Evolutionary conservation across 2,888 invertebrate species (phyloP), one percentile per base, ranked within the genome.

Genomic region (Cryptosula pallasiana): DNA sequence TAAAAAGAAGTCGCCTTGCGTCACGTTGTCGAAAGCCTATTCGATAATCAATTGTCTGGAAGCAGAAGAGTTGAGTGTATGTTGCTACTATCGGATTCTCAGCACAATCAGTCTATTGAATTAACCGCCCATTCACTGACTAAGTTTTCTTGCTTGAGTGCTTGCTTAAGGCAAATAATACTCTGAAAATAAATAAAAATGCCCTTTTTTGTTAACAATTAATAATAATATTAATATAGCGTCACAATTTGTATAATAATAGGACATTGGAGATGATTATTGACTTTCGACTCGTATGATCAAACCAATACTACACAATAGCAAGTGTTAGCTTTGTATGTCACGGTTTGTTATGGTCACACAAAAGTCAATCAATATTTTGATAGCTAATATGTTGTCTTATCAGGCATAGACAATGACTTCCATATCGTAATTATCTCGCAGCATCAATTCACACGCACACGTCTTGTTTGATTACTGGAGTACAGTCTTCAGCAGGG

Each of bases 311-410:
- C 45, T 5, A 45, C 5, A 5, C 20, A 45, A 13, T 5, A 45
- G 45, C 20, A 45, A 13, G 45, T 20, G 5, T 13, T 45, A 45
- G 45, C 45, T 45, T 13, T 63, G 32, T 63, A 27, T 34, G 13
- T 29, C 63, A 63, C 63, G 32, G 3, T 63, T n/a, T 63, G 63
- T 63, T 63, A 63, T 63, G 63, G 63, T 25, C 25, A 63, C 63
- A 63, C 32, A 23, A 55, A 29, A 13, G 3, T 13, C 25, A 63
- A 45, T 45, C 45, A 45, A 45, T 45, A 45, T 45, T 45, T 45
- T 45, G 45, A 45, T 45, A 20, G 45, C 45, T 45, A 45, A 20
- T 20, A 13, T 20, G 45, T 5, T 45, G 45, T 45, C 45, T 45
- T 45, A 45, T 45, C 45, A 45, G 9, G 45, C 20, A 13, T 45